A percentile compares a stretch with the other conserved stretches of the same genome.
These are phyloP conservation scores for Athalia rosae DNA, from an alignment of 2,888 invertebrate genomes.

Conservation along the genomic window DNA sequence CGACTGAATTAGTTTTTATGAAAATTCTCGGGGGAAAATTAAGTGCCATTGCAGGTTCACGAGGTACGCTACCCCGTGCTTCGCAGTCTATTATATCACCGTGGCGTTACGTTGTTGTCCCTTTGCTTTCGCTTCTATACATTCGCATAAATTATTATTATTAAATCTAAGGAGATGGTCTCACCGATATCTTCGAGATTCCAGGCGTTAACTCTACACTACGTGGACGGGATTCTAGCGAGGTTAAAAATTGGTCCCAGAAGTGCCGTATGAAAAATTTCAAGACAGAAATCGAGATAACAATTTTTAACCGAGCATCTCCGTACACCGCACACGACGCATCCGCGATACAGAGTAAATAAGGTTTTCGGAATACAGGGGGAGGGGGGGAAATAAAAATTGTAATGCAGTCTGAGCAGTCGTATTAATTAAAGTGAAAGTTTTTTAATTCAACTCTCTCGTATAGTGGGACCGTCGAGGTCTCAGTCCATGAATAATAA, in stretches of 20 bases:
- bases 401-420: constrained; percentile 49
- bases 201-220: background rate
- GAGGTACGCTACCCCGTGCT: background rate
- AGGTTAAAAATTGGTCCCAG: background rate
- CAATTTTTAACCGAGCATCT: background rate
- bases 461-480: constrained; percentile 47
- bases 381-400: constrained; percentile 22
- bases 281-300: background rate
- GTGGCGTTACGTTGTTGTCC: no score
- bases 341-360: background rate
- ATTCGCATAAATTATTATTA: constrained; percentile 22
- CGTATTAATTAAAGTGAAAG: constrained; percentile 62
- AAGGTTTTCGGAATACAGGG: background rate
- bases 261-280: constrained; percentile 2
- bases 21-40: constrained; percentile 24
- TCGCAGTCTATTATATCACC: no score
- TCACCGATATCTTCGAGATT: background rate
- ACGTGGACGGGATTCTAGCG: background rate
- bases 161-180: background rate
- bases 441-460: constrained; percentile 60
- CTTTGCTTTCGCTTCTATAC: constrained; percentile 6
- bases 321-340: background rate
- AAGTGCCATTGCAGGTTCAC: constrained; percentile 27
- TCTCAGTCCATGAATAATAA: constrained; percentile 60
- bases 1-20: constrained; percentile 56